Evolutionary conservation across 92 coral and sea anemone genomes (phyloP).

Genomic region (Epizoanthus illoricatus): DNA sequence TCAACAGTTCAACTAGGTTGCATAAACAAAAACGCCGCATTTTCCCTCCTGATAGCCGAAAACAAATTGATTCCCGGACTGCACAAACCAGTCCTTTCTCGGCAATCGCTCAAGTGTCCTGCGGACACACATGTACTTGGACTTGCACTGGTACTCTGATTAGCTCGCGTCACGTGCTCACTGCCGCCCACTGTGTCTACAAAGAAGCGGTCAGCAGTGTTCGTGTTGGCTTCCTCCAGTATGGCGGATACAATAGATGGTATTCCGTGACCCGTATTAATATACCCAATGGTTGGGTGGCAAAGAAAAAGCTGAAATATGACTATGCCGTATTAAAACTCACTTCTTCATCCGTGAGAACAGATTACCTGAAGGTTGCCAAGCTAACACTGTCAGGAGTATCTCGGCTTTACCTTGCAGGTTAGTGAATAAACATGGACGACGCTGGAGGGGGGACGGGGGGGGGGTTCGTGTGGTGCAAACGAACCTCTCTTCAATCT

Average conservation of each 20-base stretch:
- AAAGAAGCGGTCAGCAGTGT: constrained; percentile 42
- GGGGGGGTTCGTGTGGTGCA: background rate
- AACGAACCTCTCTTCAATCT: no score
- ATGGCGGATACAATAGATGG: constrained; percentile 58
- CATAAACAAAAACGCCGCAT: constrained; percentile 11
- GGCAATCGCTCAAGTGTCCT: constrained; percentile 66
- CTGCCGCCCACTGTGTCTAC: constrained; percentile 83
- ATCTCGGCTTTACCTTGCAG: constrained; percentile 30
- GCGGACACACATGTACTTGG: constrained; percentile 67
- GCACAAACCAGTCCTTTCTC: constrained; percentile 66
- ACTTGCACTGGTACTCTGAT: constrained; percentile 68
- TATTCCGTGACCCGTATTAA: constrained; percentile 45
- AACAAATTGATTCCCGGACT: constrained; percentile 1
- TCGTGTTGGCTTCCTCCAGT: constrained; percentile 68
- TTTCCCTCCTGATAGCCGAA: background rate
- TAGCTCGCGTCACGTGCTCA: constrained; percentile 72
- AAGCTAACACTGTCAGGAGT: background rate
- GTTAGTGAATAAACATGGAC: background rate
- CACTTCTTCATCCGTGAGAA: background rate
- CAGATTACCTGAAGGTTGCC: constrained; percentile 4
- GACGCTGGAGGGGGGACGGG: background rate
- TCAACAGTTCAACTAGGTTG: background rate
- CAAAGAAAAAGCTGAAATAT: background rate
- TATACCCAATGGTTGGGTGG: constrained; percentile 40
- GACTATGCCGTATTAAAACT: constrained; percentile 31